Percentiles rank a stretch among this genome's conserved stretches.
phyloP scores from a whole-genome alignment of 2,888 invertebrate genomes.

The Torymus aiolomorphi region DNA sequence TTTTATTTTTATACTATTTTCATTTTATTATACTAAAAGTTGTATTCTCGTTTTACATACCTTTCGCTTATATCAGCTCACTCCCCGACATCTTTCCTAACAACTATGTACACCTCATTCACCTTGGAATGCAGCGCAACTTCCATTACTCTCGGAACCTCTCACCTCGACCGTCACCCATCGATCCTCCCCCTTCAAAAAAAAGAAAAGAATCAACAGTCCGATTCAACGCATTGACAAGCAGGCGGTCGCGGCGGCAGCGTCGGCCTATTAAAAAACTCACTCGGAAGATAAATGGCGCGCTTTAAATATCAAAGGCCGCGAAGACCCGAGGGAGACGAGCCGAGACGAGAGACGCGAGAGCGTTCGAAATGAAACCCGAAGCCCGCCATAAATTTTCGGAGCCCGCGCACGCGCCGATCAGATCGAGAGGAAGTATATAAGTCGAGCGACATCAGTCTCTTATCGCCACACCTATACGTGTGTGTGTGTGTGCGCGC shows the following conservation, averaged over 20 bases:
- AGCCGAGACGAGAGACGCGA: not conserved
- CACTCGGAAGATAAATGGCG: slow-evolving; percentile 38
- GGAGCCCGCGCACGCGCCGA: not conserved
- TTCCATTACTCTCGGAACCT: not conserved
- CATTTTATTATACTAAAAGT: too few relatives aligned
- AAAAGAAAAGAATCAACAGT: too few relatives aligned
- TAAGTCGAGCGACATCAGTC: not conserved
- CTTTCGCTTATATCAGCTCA: too few relatives aligned
- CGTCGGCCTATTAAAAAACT: slow-evolving; percentile 28
- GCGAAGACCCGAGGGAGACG: slow-evolving; percentile 2
- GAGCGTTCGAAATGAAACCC: slow-evolving; percentile 37
- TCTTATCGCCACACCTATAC: slow-evolving; percentile 48
- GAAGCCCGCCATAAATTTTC: slow-evolving; percentile 45
- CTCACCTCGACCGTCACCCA: not conserved
- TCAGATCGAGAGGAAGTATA: slow-evolving; percentile 23
- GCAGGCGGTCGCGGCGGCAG: not conserved
- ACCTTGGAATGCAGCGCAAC: not conserved
- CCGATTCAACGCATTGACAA: slow-evolving; percentile 5
- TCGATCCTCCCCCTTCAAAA: not conserved
- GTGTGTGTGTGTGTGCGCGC: too few relatives aligned
- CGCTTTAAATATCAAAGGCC: slow-evolving; percentile 48
- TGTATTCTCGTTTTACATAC: too few relatives aligned
- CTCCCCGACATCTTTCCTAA: too few relatives aligned
- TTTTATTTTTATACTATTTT: too few relatives aligned
- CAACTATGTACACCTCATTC: too few relatives aligned